Evolutionary conservation across 2,113 vertebrate genomes (phyloP).

Genomic region (Nannobrachium achirus): DNA sequence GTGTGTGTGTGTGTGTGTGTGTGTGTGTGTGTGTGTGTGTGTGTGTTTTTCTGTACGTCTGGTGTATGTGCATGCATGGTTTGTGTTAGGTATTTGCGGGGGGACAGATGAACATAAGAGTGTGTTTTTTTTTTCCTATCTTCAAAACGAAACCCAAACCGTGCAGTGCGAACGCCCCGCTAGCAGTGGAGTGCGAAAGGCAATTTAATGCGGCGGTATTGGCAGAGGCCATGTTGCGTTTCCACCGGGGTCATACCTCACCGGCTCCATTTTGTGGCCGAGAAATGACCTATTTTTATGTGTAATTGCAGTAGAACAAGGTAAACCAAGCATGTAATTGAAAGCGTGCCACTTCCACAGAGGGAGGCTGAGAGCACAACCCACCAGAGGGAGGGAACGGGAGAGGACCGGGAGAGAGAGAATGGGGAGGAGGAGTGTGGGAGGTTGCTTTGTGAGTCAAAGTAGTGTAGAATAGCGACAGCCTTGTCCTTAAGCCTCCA

Average conservation of each 20-base stretch:
- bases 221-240: constrained; percentile 65
- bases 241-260: constrained; percentile 80
- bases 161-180: constrained; percentile 28
- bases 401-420: not conserved
- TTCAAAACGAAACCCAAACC: constrained; percentile 26
- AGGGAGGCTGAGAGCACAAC: constrained; percentile 30
- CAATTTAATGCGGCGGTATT: constrained; percentile 77
- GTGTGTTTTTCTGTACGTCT: constrained; percentile 3
- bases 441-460: constrained; percentile 63
- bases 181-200: constrained; percentile 77
- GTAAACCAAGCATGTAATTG: constrained; percentile 83
- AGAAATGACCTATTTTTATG: constrained; percentile 81
- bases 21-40: constrained; percentile 7
- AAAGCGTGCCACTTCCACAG: constrained; percentile 78
- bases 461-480: constrained; percentile 54
- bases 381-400: constrained; percentile 21
- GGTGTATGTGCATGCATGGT: not conserved
- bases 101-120: not conserved
- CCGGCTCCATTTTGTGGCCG: constrained; percentile 77
- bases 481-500: constrained; percentile 54
- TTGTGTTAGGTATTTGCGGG: not conserved
- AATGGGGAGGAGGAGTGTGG: not conserved
- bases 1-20: constrained; percentile 1
- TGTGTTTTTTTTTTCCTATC: constrained; percentile 6
- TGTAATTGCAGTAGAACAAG: constrained; percentile 80